A percentile compares a stretch with the other conserved stretches of the same genome.
Conservation (phyloP, 1,140 invertebrate species). For the Caerostris darwini region DNA sequence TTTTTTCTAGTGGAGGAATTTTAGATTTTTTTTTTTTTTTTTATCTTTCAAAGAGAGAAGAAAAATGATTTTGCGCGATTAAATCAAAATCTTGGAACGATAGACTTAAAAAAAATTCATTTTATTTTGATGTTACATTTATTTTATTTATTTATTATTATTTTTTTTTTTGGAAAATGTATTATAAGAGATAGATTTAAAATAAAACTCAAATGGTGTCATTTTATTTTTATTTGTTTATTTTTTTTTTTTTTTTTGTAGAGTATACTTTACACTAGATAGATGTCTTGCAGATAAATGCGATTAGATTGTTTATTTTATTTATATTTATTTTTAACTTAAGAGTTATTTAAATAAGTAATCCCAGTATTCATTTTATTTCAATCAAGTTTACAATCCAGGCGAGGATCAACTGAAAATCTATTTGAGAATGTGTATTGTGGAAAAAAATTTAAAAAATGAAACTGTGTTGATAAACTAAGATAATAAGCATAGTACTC, state of each 20-base stretch:
- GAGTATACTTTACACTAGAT: neutral
- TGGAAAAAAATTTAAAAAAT: neutral
- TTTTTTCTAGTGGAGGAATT: neutral
- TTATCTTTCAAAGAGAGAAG: conserved; percentile 46
- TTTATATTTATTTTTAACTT: neutral
- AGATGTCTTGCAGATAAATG: neutral
- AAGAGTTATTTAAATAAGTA: neutral
- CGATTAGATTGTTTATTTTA: neutral
- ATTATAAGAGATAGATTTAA: conserved; percentile 5
- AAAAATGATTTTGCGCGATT: conserved; percentile 71
- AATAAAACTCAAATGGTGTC: neutral
- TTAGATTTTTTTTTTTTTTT: conserved; percentile 30
- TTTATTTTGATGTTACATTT: neutral
- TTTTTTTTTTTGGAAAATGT: neutral
- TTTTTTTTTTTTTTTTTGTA: neutral
- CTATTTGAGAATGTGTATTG: neutral
- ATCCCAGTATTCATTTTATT: neutral
- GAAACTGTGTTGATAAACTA: neutral
- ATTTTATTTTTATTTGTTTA: neutral
- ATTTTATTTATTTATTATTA: neutral
- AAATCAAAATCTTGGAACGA: conserved; percentile 67
- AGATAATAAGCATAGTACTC: neutral
- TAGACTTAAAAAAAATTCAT: conserved; percentile 36
- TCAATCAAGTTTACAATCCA: neutral
- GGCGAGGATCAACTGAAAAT: neutral